Evolutionary conservation across 2,888 invertebrate species (phyloP), one percentile per base, ranked within the genome.

Genomic region (Pachymerium ferrugineum): DNA sequence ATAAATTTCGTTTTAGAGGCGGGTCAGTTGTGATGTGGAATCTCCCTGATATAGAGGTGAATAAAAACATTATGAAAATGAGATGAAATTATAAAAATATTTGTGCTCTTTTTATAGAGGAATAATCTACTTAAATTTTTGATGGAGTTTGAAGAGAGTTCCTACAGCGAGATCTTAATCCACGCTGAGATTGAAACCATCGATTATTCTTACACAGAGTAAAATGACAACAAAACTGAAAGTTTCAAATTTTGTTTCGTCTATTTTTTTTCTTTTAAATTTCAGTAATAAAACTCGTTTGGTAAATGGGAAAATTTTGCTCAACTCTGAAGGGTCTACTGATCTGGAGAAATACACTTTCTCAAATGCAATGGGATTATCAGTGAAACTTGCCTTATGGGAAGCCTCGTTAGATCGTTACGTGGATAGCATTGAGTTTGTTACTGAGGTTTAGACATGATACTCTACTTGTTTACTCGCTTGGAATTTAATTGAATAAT

Each of bases 361-460:
- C 82, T 96, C 97, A 3, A 93, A 98, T 85, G 96, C 94, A 0
- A 89, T 98, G 85, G 90, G 93, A 0, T 89, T 94, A 77, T 95
- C 95, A 0, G 97, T 97, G 0, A 95, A 97, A 80, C 85, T 98
- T 74, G 94, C 94, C 0, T 91, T 96, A 75, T 97, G 95, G 95
- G 97, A 98, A 85, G 88, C 91, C 4, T 88, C 90, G 0, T 85
- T 97, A 68, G 92, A 93, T 78, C 86, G 87, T 30, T 91, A 93
- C 79, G 91, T 95, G 14, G 89, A 93, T 54, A 88, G 92, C 0
- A 91, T 97, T 78, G 89, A 93, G 78, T 87, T 86, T 74, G 88
- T 96, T 73, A 90, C 93, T 0, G 88, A 90, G 77, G 86, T 81
- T 75, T 74, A 75, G 12, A 14, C 19, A 25, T 28, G 2, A 12